These are phyloP conservation scores for Allacma fusca DNA, from an alignment of 2,888 invertebrate genomes.

Conservation along the genomic window DNA sequence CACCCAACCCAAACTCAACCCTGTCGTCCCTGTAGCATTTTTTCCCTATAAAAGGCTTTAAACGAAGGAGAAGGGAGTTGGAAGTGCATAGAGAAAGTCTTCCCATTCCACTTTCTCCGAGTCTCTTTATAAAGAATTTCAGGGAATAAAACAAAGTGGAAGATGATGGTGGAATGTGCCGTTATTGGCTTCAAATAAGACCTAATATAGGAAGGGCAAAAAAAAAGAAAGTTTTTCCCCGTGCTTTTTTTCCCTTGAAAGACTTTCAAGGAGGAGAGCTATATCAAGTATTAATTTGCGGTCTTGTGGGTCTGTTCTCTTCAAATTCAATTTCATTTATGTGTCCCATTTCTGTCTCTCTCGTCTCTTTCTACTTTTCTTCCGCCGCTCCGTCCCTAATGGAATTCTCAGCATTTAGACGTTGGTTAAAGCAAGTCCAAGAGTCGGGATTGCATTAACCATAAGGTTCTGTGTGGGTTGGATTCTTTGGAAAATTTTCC, in stretches of 20 bases:
- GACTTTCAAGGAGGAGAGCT: not conserved
- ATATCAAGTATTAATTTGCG: slow-evolving; percentile 21
- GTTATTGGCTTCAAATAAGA: slow-evolving; percentile 3
- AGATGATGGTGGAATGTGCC: slow-evolving; percentile 27
- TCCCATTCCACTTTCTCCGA: too few relatives aligned
- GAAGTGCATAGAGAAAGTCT: too few relatives aligned
- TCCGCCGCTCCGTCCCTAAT: not conserved
- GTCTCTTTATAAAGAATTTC: not conserved
- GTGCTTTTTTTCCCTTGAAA: not conserved
- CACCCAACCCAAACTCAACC: slow-evolving; percentile 1
- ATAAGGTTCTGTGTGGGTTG: too few relatives aligned
- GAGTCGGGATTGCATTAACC: too few relatives aligned
- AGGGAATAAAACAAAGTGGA: slow-evolving; percentile 16
- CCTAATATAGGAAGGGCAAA: too few relatives aligned
- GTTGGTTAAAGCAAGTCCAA: too few relatives aligned
- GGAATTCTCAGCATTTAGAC: not conserved
- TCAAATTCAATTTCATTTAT: slow-evolving; percentile 27
- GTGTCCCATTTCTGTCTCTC: slow-evolving; percentile 11
- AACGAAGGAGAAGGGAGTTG: too few relatives aligned
- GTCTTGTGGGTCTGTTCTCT: slow-evolving; percentile 7
- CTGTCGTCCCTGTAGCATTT: not conserved
- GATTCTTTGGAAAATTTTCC: too few relatives aligned
- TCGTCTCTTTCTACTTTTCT: not conserved
- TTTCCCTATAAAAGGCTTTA: too few relatives aligned
- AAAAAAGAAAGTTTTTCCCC: slow-evolving; percentile 19